Conservation (phyloP, 37 sponge, comb jelly and placozoan species). For the Lycopodina hypogea region DNA sequence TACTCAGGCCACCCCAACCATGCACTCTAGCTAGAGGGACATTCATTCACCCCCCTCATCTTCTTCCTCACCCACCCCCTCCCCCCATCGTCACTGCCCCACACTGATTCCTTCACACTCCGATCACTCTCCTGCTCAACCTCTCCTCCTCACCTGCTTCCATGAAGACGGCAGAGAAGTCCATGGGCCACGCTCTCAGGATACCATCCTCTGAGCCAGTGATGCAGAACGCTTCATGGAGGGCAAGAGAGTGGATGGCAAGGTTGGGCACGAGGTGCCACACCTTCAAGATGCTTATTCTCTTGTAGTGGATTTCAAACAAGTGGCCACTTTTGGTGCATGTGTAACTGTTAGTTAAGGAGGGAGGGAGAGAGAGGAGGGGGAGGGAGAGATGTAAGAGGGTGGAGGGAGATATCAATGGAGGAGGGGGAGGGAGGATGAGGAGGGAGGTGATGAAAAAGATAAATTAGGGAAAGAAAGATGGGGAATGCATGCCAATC, state of each 20-base stretch:
- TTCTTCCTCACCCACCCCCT: no score
- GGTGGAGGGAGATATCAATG: no score
- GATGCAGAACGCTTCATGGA: slow-evolving; percentile 75
- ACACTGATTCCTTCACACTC: no score
- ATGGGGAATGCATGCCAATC: no score
- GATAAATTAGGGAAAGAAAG: no score
- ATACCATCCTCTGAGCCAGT: slow-evolving; percentile 83
- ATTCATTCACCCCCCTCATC: no score
- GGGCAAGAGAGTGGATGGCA: slow-evolving; percentile 57
- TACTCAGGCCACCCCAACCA: no score
- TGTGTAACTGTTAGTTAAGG: slow-evolving; percentile 45
- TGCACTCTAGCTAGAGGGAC: no score
- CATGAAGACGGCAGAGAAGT: slow-evolving; percentile 72
- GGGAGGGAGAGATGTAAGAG: background rate
- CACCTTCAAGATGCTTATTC: slow-evolving; percentile 48
- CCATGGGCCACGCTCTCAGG: slow-evolving; percentile 82
- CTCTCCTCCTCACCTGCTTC: slow-evolving; percentile 64
- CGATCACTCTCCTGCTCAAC: no score
- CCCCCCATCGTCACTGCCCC: no score
- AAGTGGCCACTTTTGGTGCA: slow-evolving; percentile 60
- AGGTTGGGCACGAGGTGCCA: slow-evolving; percentile 66
- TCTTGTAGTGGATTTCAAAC: slow-evolving; percentile 71
- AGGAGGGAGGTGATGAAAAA: background rate
- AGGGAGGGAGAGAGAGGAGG: background rate
- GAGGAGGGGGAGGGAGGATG: no score